These are phyloP conservation scores for Drosophila lowei DNA, from an alignment of 1,140 invertebrate genomes.

Conservation along the genomic window DNA sequence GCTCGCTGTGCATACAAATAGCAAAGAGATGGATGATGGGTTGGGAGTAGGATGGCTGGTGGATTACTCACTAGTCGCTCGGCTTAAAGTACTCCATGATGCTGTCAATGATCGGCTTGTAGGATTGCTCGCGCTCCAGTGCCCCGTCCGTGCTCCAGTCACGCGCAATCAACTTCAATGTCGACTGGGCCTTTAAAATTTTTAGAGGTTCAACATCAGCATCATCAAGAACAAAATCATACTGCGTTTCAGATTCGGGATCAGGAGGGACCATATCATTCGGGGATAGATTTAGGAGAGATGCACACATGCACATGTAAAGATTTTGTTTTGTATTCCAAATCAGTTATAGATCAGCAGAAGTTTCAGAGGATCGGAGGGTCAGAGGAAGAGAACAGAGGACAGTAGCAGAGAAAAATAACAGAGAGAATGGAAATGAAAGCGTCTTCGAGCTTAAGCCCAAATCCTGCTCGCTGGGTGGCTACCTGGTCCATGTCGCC, in stretches of 20 bases:
- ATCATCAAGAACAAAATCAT: constrained; percentile 64
- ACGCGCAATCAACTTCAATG: constrained; percentile 96
- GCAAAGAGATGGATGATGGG: background rate
- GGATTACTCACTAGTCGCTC: constrained; percentile 78
- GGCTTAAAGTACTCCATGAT: constrained; percentile 90
- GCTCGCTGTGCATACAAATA: constrained; percentile 72
- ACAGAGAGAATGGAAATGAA: constrained; percentile 8
- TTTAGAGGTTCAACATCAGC: constrained; percentile 79
- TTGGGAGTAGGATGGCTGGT: too few relatives aligned
- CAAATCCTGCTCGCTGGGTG: background rate
- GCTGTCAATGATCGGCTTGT: constrained; percentile 95
- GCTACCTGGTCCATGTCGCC: constrained; percentile 79
- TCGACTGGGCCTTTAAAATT: constrained; percentile 91
- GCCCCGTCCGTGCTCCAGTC: constrained; percentile 96
- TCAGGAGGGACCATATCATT: constrained; percentile 9
- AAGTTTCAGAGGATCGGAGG: too few relatives aligned
- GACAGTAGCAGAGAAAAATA: too few relatives aligned
- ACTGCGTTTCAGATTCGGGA: constrained; percentile 22
- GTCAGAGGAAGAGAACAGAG: too few relatives aligned
- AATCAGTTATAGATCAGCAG: background rate
- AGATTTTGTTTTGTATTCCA: too few relatives aligned
- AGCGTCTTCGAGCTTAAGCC: background rate
- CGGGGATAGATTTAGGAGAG: constrained; percentile 1
- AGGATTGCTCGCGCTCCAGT: constrained; percentile 93
- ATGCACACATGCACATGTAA: too few relatives aligned